phyloP scores from a whole-genome alignment of 2,113 vertebrate species.

The Pteropus alecto region DNA sequence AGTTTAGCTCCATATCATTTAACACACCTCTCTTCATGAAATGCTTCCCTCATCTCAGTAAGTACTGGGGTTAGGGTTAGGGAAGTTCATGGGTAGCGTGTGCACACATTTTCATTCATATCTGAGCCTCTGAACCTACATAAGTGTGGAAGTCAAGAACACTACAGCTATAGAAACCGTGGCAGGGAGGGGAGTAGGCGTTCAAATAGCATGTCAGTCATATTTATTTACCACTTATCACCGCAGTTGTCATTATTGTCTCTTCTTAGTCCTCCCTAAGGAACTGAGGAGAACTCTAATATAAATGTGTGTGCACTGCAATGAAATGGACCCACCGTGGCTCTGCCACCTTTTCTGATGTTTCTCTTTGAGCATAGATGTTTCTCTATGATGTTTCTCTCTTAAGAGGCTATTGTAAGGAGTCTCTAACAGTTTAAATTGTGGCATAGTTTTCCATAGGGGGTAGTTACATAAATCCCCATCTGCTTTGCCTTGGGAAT shows the following conservation, averaged over 20 bases:
- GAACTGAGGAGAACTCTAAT: not conserved
- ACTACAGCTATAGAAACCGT: not conserved
- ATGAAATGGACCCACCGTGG: not conserved
- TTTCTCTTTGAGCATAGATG: not conserved
- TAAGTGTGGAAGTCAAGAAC: not conserved
- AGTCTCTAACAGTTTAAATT: not conserved
- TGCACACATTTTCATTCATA: not conserved
- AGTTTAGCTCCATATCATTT: not conserved
- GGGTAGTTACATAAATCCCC: not conserved
- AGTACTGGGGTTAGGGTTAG: not conserved
- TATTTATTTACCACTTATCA: not conserved
- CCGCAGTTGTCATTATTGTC: not conserved
- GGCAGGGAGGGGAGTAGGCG: fast-evolving
- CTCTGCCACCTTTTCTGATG: not conserved
- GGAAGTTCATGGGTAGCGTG: not conserved
- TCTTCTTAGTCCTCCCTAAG: not conserved
- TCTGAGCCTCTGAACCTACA: not conserved
- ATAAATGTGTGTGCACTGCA: not conserved
- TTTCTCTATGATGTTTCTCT: not conserved
- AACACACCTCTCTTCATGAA: not conserved
- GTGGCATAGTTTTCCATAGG: not conserved
- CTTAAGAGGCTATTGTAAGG: not conserved
- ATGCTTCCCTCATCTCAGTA: not conserved
- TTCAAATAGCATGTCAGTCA: not conserved
- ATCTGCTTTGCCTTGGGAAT: not conserved